Evolutionary conservation across 2,888 invertebrate species (phyloP).

Genomic region (Caenorhabditis sp.): DNA sequence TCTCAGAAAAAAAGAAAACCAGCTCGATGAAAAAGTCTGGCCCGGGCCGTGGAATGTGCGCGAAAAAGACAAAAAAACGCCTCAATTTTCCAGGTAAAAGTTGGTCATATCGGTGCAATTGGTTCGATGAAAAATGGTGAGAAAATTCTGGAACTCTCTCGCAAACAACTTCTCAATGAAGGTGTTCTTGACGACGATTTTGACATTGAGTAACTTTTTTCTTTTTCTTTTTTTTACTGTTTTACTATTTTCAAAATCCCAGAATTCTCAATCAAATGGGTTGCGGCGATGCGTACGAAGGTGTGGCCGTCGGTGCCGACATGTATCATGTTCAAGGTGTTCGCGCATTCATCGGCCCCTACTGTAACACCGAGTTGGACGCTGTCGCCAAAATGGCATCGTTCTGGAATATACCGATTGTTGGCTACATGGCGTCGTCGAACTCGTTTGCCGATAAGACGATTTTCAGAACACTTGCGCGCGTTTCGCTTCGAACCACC

Average conservation of each 20-base stretch:
- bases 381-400: constrained; percentile 70
- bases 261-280: constrained; percentile 66
- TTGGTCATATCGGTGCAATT: constrained; percentile 67
- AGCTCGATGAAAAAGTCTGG: too few relatives aligned
- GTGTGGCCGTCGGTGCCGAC: constrained; percentile 69
- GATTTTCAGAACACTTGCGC: constrained; percentile 66
- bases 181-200: constrained; percentile 64
- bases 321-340: constrained; percentile 69
- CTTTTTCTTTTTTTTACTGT: constrained; percentile 16
- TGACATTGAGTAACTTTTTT: constrained; percentile 67
- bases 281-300: constrained; percentile 68
- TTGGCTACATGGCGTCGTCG: constrained; percentile 69
- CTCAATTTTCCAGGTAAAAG: constrained; percentile 40
- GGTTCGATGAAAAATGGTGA: constrained; percentile 67
- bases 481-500: constrained; percentile 67
- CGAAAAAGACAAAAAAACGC: too few relatives aligned
- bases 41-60: too few relatives aligned
- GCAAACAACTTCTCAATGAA: constrained; percentile 59
- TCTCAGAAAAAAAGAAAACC: too few relatives aligned
- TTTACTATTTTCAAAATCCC: constrained; percentile 3
- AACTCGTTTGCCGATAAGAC: constrained; percentile 67
- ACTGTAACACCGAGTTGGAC: constrained; percentile 68
- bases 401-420: constrained; percentile 69
- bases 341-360: constrained; percentile 68
- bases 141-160: constrained; percentile 62